phyloP scores from a whole-genome alignment of 2,888 invertebrate species.

The Dynastes maya region DNA sequence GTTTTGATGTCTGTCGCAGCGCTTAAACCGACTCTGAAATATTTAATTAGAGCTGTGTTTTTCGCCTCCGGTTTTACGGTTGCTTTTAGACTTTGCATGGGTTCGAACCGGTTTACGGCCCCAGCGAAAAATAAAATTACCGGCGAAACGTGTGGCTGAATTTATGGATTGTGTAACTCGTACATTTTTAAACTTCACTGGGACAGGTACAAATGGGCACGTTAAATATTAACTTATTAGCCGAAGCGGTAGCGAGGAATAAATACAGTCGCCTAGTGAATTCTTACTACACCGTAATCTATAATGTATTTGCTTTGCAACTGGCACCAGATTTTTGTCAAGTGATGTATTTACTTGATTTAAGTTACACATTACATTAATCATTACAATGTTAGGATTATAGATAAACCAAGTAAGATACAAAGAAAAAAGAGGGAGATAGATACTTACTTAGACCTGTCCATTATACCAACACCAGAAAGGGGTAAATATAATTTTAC shows the following conservation, averaged over 20 bases:
- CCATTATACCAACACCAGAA: too few species aligned
- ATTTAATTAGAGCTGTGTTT: constrained; percentile 28
- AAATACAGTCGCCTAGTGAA: too few species aligned
- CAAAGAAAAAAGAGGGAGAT: too few species aligned
- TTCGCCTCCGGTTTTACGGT: constrained; percentile 20
- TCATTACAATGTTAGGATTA: too few species aligned
- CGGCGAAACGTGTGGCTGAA: constrained; percentile 6
- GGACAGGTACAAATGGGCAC: background rate
- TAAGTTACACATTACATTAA: too few species aligned
- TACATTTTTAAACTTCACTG: constrained; percentile 14
- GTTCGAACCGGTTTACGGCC: constrained; percentile 22
- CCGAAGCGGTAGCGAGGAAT: background rate
- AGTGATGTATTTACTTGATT: too few species aligned
- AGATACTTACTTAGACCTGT: too few species aligned
- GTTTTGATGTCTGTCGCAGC: constrained; percentile 29
- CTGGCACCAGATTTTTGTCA: too few species aligned
- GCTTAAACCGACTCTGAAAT: constrained; percentile 17
- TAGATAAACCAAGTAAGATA: too few species aligned
- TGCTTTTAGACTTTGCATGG: background rate
- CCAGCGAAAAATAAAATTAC: constrained; percentile 28
- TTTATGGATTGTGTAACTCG: constrained; percentile 23
- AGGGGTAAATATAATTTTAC: too few species aligned
- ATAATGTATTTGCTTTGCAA: too few species aligned
- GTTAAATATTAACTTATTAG: constrained; percentile 6
- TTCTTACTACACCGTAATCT: too few species aligned